Conservation (phyloP, 2,113 vertebrate species). For the Rynchops niger region DNA sequence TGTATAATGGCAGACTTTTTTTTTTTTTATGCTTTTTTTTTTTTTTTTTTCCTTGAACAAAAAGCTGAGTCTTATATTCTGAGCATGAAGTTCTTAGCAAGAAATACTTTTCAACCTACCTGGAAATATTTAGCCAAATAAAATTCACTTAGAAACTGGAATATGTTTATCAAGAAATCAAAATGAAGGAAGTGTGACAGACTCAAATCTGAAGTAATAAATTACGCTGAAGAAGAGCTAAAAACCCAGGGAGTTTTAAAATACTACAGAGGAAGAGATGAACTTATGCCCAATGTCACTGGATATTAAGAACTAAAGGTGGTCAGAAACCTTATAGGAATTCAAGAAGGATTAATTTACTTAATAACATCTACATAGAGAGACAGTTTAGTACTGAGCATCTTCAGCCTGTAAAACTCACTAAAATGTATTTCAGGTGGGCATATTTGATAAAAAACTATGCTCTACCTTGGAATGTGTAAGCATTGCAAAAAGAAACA, state of each 20-base stretch:
- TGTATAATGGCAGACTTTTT: not conserved
- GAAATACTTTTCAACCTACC: not conserved
- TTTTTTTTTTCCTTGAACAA: not conserved
- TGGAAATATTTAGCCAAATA: not conserved
- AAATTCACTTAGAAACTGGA: not conserved
- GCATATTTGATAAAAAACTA: not conserved
- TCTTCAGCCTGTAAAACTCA: not conserved
- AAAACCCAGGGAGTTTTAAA: not conserved
- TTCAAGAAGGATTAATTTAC: not conserved
- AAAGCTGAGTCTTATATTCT: not conserved
- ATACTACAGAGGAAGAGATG: not conserved
- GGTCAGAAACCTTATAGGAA: not conserved
- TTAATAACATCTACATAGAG: not conserved
- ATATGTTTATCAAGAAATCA: not conserved
- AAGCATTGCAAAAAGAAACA: not conserved
- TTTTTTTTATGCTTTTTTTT: not conserved
- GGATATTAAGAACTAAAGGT: not conserved
- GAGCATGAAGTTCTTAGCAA: not conserved
- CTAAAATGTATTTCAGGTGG: not conserved
- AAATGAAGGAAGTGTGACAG: not conserved
- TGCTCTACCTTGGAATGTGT: not conserved
- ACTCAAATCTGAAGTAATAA: not conserved
- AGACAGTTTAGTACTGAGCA: not conserved
- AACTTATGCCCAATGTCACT: rapidly evolving
- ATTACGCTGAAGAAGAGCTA: not conserved